A percentile compares a stretch with the other conserved stretches of the same genome.
These are phyloP conservation scores for Macropodus opercularis DNA, from an alignment of 2,797 vertebrate species.

Conservation along the genomic window DNA sequence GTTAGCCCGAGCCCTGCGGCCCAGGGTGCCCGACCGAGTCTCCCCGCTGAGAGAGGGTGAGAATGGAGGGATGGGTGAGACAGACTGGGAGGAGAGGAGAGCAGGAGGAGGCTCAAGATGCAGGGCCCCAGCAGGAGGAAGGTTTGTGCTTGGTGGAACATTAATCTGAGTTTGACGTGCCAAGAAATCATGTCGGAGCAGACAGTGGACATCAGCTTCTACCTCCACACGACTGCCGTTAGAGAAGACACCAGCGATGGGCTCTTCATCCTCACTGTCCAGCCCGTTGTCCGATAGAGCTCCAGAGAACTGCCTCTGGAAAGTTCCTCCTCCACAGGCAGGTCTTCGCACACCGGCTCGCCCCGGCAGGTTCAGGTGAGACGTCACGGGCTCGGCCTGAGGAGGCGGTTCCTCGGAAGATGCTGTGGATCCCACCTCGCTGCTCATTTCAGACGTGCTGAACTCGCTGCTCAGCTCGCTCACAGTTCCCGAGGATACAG, in stretches of 20 bases:
- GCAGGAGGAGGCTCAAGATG: conserved; percentile 38
- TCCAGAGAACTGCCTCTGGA: conserved; percentile 94
- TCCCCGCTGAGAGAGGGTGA: conserved; percentile 76
- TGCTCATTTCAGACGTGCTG: conserved; percentile 97
- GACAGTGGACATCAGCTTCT: conserved; percentile 93
- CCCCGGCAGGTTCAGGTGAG: conserved; percentile 39
- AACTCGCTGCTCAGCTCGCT: conserved; percentile 98
- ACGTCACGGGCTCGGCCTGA: conserved; percentile 51
- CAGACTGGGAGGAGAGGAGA: conserved; percentile 22
- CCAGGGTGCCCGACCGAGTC: conserved; percentile 56
- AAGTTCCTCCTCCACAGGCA: conserved; percentile 59
- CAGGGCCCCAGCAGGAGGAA: conserved; percentile 14
- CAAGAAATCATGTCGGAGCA: conserved; percentile 63
- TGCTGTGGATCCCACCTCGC: conserved; percentile 96
- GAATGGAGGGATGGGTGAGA: conserved; percentile 60
- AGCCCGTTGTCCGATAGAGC: conserved; percentile 94
- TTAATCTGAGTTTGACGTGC: conserved; percentile 28
- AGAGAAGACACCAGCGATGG: conserved; percentile 94
- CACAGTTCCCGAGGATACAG: conserved; percentile 84
- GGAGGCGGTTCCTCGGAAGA: conserved; percentile 90
- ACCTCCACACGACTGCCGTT: conserved; percentile 96
- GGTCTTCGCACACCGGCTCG: conserved; percentile 37
- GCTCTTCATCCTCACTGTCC: conserved; percentile 96
- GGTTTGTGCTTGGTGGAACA: conserved; percentile 19
- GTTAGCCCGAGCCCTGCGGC: conserved; percentile 85